These are phyloP conservation scores for Hylyphantes graminicola DNA, from an alignment of 1,140 invertebrate species.

Conservation along the genomic window DNA sequence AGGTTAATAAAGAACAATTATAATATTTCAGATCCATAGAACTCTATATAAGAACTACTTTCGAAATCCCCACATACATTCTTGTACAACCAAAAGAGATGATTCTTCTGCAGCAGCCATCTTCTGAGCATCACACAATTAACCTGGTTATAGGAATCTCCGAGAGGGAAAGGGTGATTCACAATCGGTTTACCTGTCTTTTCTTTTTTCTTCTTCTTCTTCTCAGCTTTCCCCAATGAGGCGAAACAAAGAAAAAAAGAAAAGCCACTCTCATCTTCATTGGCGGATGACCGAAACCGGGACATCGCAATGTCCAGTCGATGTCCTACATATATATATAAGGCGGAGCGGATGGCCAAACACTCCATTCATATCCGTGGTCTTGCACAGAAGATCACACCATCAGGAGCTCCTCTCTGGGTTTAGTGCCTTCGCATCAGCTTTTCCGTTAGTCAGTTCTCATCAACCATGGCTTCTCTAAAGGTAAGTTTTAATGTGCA, in stretches of 20 bases:
- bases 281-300: slow-evolving; percentile 47
- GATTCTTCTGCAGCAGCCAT: slow-evolving; percentile 1
- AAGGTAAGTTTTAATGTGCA: slow-evolving; percentile 19
- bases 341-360: background rate
- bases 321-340: slow-evolving; percentile 49
- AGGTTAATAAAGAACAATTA: too few relatives aligned
- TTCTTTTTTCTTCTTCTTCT: slow-evolving; percentile 13
- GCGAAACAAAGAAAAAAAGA: slow-evolving; percentile 30
- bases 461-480: slow-evolving; percentile 32
- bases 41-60: too few relatives aligned
- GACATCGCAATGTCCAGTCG: slow-evolving; percentile 41
- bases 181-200: slow-evolving; percentile 32
- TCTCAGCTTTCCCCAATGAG: slow-evolving; percentile 25
- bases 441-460: background rate
- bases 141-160: slow-evolving; percentile 48
- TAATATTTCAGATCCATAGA: too few relatives aligned
- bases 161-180: background rate
- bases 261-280: slow-evolving; percentile 51
- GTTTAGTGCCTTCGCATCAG: background rate
- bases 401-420: background rate
- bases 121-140: slow-evolving; percentile 24
- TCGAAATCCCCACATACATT: too few relatives aligned
- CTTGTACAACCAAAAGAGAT: background rate
- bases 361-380: background rate
- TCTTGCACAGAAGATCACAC: background rate